A percentile compares a stretch with the other conserved stretches of the same genome.
Conservation (phyloP, 2,797 vertebrate genomes). For the Aselliscus stoliczkanus region DNA sequence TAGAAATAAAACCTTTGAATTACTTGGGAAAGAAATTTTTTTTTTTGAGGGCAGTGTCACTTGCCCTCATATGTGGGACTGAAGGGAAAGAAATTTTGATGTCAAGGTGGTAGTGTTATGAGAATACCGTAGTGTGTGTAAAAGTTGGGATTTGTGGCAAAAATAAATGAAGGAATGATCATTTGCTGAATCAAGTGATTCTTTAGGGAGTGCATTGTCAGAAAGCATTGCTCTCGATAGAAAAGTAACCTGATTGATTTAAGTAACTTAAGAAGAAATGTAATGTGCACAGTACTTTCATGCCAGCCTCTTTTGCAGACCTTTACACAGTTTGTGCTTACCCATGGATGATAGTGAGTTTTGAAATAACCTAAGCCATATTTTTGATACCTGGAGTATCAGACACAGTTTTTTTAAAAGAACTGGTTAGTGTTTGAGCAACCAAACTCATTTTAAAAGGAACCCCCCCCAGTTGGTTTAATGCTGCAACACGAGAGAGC, state of each 20-base stretch:
- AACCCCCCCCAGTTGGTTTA: neutral
- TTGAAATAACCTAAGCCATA: neutral
- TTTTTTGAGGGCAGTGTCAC: too few species aligned
- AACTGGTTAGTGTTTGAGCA: slow-evolving; percentile 20
- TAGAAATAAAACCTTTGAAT: slow-evolving; percentile 29
- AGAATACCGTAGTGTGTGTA: neutral
- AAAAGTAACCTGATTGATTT: neutral
- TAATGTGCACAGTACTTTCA: neutral
- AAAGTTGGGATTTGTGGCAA: neutral
- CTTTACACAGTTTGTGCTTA: neutral
- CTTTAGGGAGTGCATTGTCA: neutral
- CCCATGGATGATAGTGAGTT: neutral
- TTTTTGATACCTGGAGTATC: neutral
- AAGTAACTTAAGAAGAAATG: neutral
- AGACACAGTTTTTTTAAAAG: neutral
- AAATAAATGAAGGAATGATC: neutral
- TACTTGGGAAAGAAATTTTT: neutral
- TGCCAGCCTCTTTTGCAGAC: neutral
- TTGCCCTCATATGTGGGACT: too few species aligned
- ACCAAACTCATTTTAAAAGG: neutral
- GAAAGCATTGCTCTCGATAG: neutral
- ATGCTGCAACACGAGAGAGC: neutral
- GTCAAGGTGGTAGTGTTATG: neutral
- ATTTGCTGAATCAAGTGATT: neutral
- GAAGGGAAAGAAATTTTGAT: neutral